phyloP scores from a whole-genome alignment of 1,140 invertebrate species.

The Drosophila pseudoobscura region DNA sequence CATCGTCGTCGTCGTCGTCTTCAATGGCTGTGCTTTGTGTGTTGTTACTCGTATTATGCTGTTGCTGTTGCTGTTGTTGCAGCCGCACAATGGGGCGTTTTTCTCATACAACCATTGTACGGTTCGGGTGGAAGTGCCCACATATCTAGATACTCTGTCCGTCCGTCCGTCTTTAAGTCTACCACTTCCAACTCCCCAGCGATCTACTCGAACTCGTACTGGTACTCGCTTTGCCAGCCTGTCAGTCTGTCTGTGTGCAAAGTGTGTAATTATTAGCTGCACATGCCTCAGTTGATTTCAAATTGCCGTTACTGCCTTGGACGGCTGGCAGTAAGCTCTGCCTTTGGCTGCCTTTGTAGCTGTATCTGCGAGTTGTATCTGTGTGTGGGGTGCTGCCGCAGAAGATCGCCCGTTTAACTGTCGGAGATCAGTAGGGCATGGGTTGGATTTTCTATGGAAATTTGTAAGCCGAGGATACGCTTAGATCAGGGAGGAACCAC shows the following conservation, averaged over 20 bases:
- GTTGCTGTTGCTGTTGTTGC: constrained; percentile 23
- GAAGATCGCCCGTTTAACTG: constrained; percentile 1
- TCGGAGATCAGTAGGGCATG: constrained; percentile 30
- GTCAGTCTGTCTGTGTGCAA: constrained; percentile 25
- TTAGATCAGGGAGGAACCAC: not conserved
- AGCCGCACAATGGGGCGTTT: constrained; percentile 73
- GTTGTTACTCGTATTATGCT: constrained; percentile 27
- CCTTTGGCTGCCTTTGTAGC: not conserved
- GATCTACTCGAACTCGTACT: constrained; percentile 19
- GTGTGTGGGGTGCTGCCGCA: too few species aligned
- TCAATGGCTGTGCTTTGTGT: constrained; percentile 69
- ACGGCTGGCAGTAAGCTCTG: constrained; percentile 26
- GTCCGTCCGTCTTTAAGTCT: constrained; percentile 9
- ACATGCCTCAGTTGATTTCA: constrained; percentile 62
- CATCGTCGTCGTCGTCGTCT: constrained; percentile 13
- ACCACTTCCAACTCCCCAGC: constrained; percentile 27
- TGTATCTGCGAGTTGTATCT: not conserved
- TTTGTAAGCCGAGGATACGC: not conserved
- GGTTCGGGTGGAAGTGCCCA: constrained; percentile 49
- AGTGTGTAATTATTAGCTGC: constrained; percentile 74
- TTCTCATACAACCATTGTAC: constrained; percentile 63
- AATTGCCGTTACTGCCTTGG: constrained; percentile 66
- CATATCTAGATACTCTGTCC: constrained; percentile 60
- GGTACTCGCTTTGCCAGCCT: constrained; percentile 13
- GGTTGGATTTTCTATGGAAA: constrained; percentile 1